phyloP scores from a whole-genome alignment of 2,113 vertebrate genomes.

The Tachysurus fulvidraco region DNA sequence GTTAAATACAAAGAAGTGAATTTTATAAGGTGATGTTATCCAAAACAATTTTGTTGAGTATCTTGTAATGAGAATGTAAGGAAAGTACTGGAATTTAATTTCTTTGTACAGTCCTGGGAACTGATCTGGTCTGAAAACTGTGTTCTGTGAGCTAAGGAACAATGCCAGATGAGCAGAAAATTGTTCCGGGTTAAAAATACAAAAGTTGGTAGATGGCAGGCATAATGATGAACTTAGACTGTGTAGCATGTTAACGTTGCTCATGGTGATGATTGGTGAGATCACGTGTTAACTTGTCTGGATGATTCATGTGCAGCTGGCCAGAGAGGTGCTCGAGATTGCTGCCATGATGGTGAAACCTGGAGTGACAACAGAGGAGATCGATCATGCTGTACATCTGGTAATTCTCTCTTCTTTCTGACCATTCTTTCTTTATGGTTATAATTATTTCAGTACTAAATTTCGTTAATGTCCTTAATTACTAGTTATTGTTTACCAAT shows the following conservation, averaged over 20 bases:
- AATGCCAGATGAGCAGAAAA: not conserved
- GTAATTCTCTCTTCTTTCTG: conserved; percentile 68
- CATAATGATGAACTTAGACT: not conserved
- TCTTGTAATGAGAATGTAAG: not conserved
- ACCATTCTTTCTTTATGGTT: not conserved
- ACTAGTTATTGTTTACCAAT: not conserved
- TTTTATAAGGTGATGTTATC: not conserved
- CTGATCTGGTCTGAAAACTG: not conserved
- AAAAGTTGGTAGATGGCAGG: not conserved
- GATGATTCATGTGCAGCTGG: conserved; percentile 77
- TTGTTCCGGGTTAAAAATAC: not conserved
- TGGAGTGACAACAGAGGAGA: conserved; percentile 95
- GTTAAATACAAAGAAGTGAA: not conserved
- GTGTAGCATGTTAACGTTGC: not conserved
- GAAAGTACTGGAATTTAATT: not conserved
- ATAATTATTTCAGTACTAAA: too few species aligned
- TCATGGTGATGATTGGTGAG: not conserved
- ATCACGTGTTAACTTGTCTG: not conserved
- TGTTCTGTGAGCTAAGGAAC: not conserved
- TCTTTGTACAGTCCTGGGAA: not conserved
- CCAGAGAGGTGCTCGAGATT: conserved; percentile 93
- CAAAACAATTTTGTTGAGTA: not conserved
- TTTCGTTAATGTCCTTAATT: not conserved
- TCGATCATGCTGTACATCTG: conserved; percentile 96
- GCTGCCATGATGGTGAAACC: conserved; percentile 93